Percentiles rank a stretch among this genome's conserved stretches.
These are phyloP conservation scores for Stenchaetothrips biformis DNA, from an alignment of 2,888 invertebrate genomes.

Conservation along the genomic window DNA sequence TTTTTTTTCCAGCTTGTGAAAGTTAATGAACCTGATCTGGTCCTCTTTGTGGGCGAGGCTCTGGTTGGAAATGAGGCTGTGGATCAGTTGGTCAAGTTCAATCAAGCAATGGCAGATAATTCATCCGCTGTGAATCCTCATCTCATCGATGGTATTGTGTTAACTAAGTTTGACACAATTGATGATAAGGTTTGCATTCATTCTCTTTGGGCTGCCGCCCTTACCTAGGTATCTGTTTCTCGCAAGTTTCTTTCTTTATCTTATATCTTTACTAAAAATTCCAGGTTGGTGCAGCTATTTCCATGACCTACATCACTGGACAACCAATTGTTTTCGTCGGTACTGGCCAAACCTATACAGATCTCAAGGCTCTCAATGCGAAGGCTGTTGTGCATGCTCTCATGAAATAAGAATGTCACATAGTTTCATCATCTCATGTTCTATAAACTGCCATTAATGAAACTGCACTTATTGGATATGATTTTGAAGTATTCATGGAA, in stretches of 20 bases:
- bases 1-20: conserved; percentile 67
- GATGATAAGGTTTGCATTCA: conserved; percentile 78
- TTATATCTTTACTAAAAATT: conserved; percentile 30
- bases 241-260: conserved; percentile 3
- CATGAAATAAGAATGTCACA: conserved; percentile 64
- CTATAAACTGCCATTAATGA: too few relatives aligned
- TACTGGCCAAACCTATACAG: conserved; percentile 98
- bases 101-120: conserved; percentile 94
- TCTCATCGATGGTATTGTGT: conserved; percentile 96
- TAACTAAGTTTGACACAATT: conserved; percentile 99
- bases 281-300: conserved; percentile 94
- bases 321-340: conserved; percentile 99
- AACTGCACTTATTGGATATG: too few relatives aligned
- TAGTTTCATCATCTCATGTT: background rate
- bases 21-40: conserved; percentile 95
- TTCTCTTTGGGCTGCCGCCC: conserved; percentile 19
- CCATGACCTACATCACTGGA: conserved; percentile 99
- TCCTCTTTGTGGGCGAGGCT: conserved; percentile 99
- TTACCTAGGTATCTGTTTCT: background rate
- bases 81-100: conserved; percentile 98
- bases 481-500: too few relatives aligned
- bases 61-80: conserved; percentile 99
- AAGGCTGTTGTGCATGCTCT: conserved; percentile 93
- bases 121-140: conserved; percentile 73
- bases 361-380: conserved; percentile 92